Evolutionary conservation across 2,888 invertebrate species (phyloP), one percentile per base, ranked within the genome.

Genomic region (Acleris cristana): DNA sequence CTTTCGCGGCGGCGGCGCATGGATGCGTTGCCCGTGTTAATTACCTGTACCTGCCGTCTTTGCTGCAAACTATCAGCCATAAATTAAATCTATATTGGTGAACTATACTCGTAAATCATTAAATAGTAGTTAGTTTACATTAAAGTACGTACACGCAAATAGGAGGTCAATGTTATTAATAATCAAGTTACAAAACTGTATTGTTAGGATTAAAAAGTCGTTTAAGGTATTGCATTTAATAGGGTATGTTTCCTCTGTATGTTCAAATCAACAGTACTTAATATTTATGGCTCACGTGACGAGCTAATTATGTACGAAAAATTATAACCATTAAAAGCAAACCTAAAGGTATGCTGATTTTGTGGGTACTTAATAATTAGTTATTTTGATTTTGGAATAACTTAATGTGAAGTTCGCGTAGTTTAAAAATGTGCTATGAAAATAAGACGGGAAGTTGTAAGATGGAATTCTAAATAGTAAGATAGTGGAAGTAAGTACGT

Each of bases 381-480:
- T 40, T 40, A 4, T 19, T 10, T 14, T 0, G n/a, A 18, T 51
- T 21, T 51, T 21, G 19, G 14, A 51, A 51, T 12, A 21, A 23
- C 40, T 52, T 44, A 34, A 52, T 34, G 52, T 52, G 21, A 30
- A 56, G 23, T 55, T 18, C 56, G 40, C 18, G 49, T 64, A 57
- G 44, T 56, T 66, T 21, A 18, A 62, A 63, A 63, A 34, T 49
- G 64, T 52, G 56, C 56, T 64, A 57, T 48, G 21, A 54, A 48
- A n/a, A 51, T 52, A 58, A 53, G 45, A 54, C 26, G 62, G 40
- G 23, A 44, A 34, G 54, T 49, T 65, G 55, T 58, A 69, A 68
- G 18, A 65, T 70, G 70, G 53, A 34, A 61, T n/a, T 70, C 64
- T 73, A 71, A 69, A 72, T 57, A 65, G 69, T 76, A 76, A 67